phyloP scores from a whole-genome alignment of 2,888 invertebrate species.

The Ectemnius lituratus region DNA sequence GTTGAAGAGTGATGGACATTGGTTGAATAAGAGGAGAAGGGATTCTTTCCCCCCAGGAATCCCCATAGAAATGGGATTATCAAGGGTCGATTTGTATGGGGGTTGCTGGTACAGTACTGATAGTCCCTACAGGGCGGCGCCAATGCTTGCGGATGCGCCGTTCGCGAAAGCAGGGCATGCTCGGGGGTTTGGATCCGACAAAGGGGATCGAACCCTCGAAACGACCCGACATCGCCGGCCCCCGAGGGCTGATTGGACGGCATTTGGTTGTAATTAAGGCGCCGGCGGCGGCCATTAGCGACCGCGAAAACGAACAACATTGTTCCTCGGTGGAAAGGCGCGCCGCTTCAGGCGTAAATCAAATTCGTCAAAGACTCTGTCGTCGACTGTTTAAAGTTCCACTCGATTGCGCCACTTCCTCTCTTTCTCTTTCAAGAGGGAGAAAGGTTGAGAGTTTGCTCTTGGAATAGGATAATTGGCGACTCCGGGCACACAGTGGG shows the following conservation, averaged over 20 bases:
- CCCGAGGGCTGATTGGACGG: constrained; percentile 67
- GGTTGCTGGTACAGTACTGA: background rate
- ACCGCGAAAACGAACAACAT: constrained; percentile 68
- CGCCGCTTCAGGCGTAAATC: constrained; percentile 60
- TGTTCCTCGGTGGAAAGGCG: constrained; percentile 58
- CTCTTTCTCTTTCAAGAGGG: background rate
- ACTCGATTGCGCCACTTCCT: background rate
- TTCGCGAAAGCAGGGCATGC: constrained; percentile 31
- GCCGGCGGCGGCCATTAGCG: constrained; percentile 68
- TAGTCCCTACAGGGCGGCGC: constrained; percentile 20
- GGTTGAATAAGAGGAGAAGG: too few species aligned
- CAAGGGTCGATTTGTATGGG: too few species aligned
- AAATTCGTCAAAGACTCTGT: constrained; percentile 55
- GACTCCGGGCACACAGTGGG: constrained; percentile 60
- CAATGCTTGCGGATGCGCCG: constrained; percentile 32
- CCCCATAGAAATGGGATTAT: too few species aligned
- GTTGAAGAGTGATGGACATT: too few species aligned
- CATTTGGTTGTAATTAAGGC: constrained; percentile 73
- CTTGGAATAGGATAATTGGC: constrained; percentile 69
- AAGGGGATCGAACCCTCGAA: constrained; percentile 40
- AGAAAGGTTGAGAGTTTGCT: constrained; percentile 57
- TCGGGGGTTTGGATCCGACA: constrained; percentile 34
- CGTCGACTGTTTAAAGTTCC: constrained; percentile 19
- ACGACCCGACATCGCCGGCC: constrained; percentile 45
- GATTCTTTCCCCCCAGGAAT: too few species aligned